Base-by-base conservation (phyloP, 2,797 vertebrate species). In the Oophaga sylvatica region DNA sequence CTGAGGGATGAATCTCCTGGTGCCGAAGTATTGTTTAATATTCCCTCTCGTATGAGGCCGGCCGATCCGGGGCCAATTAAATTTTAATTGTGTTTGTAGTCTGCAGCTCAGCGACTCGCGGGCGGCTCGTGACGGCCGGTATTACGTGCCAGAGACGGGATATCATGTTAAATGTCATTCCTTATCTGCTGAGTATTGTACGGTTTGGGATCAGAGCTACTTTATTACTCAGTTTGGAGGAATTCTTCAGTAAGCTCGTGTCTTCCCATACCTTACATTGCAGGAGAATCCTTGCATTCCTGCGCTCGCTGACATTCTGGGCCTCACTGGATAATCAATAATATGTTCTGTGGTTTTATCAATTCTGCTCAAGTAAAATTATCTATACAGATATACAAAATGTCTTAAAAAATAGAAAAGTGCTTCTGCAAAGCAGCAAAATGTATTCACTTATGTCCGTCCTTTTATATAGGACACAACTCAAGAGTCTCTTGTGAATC, bases 11-110 rank as follows among this genome's bases (percentile, higher is more conserved):
- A 12, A n/a, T 78, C 48, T 75, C 70, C 48, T 60, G 41, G 13
- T 29, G 17, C 56, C 16, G 20, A 68, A 76, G 77, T 31, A 75
- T 76, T 60, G 62, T 82, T 88, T 88, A 81, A 88, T 81, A 89
- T 82, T 81, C 45, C 83, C 56, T 76, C 48, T 15, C 17, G 59
- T 8, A 62, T 48, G 71, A 86, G 60, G 60, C 53, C 79, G 56
- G 29, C 12, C 12, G 45, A 88, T 77, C 78, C 67, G 68, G 19
- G 29, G 29, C 59, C 59, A 67, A 83, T 67, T 87, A 31, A 45
- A 48, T 63, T 81, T 62, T 87, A 73, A 87, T 73, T 68, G n/a
- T 26, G 26, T 45, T 83, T n/a, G 41, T 63, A 68, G 53, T 70
- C 60, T 26, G 56, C 22, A 60, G 84, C 41, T 80, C 68, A 70